Conservation (phyloP, 2,113 vertebrate genomes). For the Micromys minutus region DNA sequence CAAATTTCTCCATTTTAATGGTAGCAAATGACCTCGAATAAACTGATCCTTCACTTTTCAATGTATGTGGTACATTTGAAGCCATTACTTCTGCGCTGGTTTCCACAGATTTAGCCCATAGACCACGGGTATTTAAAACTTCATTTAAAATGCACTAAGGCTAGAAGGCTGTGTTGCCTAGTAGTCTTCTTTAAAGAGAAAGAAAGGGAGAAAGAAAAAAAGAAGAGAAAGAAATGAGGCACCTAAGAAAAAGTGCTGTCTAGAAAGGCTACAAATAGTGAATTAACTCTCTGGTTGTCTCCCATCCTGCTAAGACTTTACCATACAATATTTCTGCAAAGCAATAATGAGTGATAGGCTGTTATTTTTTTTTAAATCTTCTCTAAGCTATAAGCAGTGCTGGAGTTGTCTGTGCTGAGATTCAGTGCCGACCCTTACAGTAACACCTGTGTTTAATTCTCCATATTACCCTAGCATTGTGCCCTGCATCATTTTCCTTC, state of each 20-base stretch:
- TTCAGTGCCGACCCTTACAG: slow-evolving; percentile 63
- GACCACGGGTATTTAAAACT: not conserved
- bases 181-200: not conserved
- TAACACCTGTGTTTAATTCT: slow-evolving; percentile 32
- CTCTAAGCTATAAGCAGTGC: not conserved
- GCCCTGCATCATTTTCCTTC: slow-evolving; percentile 47
- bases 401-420: slow-evolving; percentile 45
- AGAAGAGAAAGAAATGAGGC: rapidly evolving
- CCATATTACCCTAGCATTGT: slow-evolving; percentile 14
- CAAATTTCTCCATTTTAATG: not conserved
- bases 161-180: not conserved
- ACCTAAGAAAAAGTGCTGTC: not conserved
- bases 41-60: not conserved
- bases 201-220: not conserved
- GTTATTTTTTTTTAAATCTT: slow-evolving; percentile 46
- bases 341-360: slow-evolving; percentile 43
- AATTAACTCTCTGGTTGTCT: not conserved
- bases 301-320: not conserved
- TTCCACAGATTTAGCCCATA: slow-evolving; percentile 8
- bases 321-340: slow-evolving; percentile 59
- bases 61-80: slow-evolving; percentile 8
- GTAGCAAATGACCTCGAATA: not conserved
- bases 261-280: not conserved
- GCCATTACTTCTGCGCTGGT: not conserved
- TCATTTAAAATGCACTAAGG: not conserved